Evolutionary conservation across 2,113 vertebrate genomes (phyloP), one percentile per base, ranked within the genome.

Genomic region (Numida meleagris): DNA sequence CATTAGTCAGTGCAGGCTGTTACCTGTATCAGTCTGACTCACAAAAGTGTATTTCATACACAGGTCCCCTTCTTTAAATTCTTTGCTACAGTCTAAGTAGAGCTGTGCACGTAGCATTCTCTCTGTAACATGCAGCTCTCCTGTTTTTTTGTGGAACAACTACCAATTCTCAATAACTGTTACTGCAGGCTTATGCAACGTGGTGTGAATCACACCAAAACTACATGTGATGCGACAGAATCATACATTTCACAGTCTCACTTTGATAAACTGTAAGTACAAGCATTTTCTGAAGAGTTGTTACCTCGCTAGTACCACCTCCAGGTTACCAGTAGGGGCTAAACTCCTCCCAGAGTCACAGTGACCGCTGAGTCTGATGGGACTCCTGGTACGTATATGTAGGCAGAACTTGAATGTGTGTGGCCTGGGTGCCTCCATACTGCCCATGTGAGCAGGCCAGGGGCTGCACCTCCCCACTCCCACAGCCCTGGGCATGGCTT

Each of bases 301-400:
- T n/a, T 25, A 27, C 43, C 9, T 34, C 14, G 18, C 27, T 29
- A 48, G 29, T 48, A 61, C 31, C 14, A 17, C 63, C 14, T 51
- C 70, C 5, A 1, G 8, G 3, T 78, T 25, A 62, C 66, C 4
- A 16, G 11, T 27, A 34, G 33, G 15, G 29, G 6, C 16, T 65
- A 43, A 84, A 2, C 8, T 20, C 21, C 8, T 0, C 20, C 5
- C 51, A 33, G 38, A 10, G 2, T 8, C 27, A 33, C 36, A 23
- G 55, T 11, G 62, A 3, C 34, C 2, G 0, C 24, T 40, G 68
- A 43, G 38, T 8, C 2, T 2, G 2, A 6, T 0, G 0, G 79
- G 34, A 55, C 24, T 10, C 3, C 51, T 29, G 8, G 0, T 1
- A 1, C 6, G 19, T 29, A 17, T 12, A 4, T 53, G 19, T 58